Percentiles rank a stretch among this genome's conserved stretches.
Evolutionary conservation across 2,113 vertebrate species (phyloP).

Genomic region (Monopterus albus): DNA sequence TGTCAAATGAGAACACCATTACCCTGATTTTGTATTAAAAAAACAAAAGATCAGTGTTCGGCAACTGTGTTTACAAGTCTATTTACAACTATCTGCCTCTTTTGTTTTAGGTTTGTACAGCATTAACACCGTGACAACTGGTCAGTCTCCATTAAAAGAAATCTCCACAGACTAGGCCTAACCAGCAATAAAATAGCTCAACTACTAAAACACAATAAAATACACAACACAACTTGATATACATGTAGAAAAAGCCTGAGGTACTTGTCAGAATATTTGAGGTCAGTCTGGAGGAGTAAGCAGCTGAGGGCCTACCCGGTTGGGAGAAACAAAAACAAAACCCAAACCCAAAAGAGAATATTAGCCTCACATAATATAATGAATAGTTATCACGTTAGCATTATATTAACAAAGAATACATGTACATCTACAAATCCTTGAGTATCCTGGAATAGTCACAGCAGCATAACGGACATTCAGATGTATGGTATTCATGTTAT

Average conservation of each 20-base stretch:
- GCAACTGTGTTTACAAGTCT: slow-evolving; percentile 65
- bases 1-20: slow-evolving; percentile 62
- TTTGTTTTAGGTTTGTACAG: slow-evolving; percentile 71
- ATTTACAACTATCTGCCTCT: slow-evolving; percentile 72
- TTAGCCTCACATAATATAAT: slow-evolving; percentile 74
- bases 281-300: slow-evolving; percentile 80
- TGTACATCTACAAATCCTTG: slow-evolving; percentile 79
- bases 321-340: slow-evolving; percentile 34
- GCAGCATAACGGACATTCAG: slow-evolving; percentile 83
- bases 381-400: slow-evolving; percentile 67
- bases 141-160: slow-evolving; percentile 54
- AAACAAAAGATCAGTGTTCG: slow-evolving; percentile 57
- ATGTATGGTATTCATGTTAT: slow-evolving; percentile 78
- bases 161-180: slow-evolving; percentile 68
- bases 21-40: slow-evolving; percentile 59
- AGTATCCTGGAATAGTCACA: slow-evolving; percentile 82
- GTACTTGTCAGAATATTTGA: slow-evolving; percentile 83
- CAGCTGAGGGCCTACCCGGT: slow-evolving; percentile 71
- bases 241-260: slow-evolving; percentile 84
- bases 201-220: slow-evolving; percentile 80
- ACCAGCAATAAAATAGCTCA: slow-evolving; percentile 76
- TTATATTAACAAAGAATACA: slow-evolving; percentile 76
- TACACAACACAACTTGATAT: slow-evolving; percentile 78
- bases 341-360: slow-evolving; percentile 58
- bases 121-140: slow-evolving; percentile 62